Evolutionary conservation across 2,113 vertebrate genomes (phyloP).

Genomic region (Neopipo cinnamomea): DNA sequence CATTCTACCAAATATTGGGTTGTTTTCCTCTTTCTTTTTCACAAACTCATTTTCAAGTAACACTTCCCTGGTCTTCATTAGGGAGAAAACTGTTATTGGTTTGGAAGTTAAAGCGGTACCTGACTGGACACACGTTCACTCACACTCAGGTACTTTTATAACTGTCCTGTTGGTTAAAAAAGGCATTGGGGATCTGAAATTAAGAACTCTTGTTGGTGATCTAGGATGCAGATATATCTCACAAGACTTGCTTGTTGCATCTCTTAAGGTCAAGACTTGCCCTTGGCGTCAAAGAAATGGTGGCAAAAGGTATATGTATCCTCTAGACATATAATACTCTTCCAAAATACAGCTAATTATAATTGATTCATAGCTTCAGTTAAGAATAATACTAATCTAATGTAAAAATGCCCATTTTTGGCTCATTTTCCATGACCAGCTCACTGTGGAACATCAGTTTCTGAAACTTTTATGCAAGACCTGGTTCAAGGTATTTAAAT

Average conservation of each 20-base stretch:
- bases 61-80: not conserved
- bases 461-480: not conserved
- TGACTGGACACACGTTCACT: not conserved
- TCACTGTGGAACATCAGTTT: not conserved
- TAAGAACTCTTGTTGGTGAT: not conserved
- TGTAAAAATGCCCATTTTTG: not conserved
- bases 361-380: not conserved
- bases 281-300: not conserved
- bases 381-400: not conserved
- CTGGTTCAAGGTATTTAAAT: not conserved
- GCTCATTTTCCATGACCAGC: not conserved
- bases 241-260: not conserved
- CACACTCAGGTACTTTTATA: not conserved
- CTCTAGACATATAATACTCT: not conserved
- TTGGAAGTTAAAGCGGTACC: not conserved
- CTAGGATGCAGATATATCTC: not conserved
- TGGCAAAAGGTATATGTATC: not conserved
- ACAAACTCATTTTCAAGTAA: not conserved
- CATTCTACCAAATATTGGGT: not conserved
- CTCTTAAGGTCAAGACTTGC: not conserved
- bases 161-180: not conserved
- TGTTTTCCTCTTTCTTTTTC: not conserved
- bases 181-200: not conserved
- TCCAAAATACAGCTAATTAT: not conserved
- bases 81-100: not conserved